Evolutionary conservation across 2,888 invertebrate species (phyloP).

Genomic region (Thumatha senex): DNA sequence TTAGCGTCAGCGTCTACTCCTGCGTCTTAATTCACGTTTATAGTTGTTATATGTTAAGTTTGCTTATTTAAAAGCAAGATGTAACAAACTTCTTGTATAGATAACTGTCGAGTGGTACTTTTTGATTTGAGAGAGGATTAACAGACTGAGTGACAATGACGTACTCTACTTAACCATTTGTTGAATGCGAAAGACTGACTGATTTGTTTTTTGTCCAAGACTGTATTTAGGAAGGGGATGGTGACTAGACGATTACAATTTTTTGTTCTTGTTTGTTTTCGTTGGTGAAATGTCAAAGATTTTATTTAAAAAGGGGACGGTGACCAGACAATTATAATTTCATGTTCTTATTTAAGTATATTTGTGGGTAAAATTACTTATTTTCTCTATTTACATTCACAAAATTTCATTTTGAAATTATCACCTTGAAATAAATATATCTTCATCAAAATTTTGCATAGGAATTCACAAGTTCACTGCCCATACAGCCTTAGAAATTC

Average conservation of each 20-base stretch:
- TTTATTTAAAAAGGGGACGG: too few relatives aligned
- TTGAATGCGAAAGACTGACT: conserved; percentile 10
- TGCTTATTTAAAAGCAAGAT: conserved; percentile 29
- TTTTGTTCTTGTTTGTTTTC: neutral
- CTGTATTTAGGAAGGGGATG: neutral
- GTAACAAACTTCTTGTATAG: conserved; percentile 32
- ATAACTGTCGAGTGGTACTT: conserved; percentile 8
- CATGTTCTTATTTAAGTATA: too few relatives aligned
- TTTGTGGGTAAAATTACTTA: too few relatives aligned
- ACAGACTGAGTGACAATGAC: conserved; percentile 27
- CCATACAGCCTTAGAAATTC: too few relatives aligned
- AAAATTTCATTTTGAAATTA: too few relatives aligned
- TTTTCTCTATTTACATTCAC: too few relatives aligned
- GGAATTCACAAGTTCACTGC: too few relatives aligned
- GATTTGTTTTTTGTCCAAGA: neutral
- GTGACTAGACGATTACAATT: neutral
- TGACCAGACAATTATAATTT: too few relatives aligned
- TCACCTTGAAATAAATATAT: too few relatives aligned
- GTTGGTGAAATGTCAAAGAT: too few relatives aligned
- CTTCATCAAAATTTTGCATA: too few relatives aligned
- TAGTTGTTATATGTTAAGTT: conserved; percentile 25
- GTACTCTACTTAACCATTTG: neutral
- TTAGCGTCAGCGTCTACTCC: conserved; percentile 50
- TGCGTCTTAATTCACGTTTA: conserved; percentile 3
- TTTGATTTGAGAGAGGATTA: conserved; percentile 21